Conservation (phyloP, 2,797 vertebrate species). For the Mionectes olivaceus region DNA sequence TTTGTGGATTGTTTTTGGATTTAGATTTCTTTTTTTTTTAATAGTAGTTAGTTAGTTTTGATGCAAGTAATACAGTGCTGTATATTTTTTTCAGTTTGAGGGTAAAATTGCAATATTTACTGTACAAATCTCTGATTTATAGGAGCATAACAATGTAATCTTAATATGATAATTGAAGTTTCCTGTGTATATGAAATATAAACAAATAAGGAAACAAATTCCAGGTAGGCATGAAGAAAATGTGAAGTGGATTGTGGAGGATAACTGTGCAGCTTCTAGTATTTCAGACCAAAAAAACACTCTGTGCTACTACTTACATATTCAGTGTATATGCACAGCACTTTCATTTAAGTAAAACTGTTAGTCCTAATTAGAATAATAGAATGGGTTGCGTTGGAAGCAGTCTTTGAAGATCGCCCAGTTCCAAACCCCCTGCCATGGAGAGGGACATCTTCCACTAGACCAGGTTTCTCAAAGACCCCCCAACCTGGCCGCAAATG, state of each 20-base stretch:
- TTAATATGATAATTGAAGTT: not conserved
- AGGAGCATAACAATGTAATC: not conserved
- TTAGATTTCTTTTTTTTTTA: not conserved
- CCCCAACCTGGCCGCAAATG: not conserved
- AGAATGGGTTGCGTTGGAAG: not conserved
- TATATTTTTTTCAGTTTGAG: not conserved
- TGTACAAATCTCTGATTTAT: not conserved
- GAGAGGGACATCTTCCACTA: not conserved
- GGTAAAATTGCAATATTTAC: not conserved
- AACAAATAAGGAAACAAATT: not conserved
- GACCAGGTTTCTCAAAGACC: not conserved
- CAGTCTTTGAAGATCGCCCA: not conserved
- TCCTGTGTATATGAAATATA: not conserved
- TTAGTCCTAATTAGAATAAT: not conserved
- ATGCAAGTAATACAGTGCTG: not conserved
- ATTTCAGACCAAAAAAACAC: not conserved
- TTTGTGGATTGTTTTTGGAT: not conserved
- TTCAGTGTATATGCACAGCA: not conserved
- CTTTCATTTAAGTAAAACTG: not conserved
- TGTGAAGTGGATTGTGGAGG: not conserved
- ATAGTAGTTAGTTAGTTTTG: not conserved
- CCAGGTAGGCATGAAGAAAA: not conserved
- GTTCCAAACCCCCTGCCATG: not conserved
- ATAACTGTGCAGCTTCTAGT: not conserved
- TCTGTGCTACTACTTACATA: not conserved